Base-by-base conservation (phyloP, 2,888 invertebrate species). In the Cataglyphis albicans region DNA sequence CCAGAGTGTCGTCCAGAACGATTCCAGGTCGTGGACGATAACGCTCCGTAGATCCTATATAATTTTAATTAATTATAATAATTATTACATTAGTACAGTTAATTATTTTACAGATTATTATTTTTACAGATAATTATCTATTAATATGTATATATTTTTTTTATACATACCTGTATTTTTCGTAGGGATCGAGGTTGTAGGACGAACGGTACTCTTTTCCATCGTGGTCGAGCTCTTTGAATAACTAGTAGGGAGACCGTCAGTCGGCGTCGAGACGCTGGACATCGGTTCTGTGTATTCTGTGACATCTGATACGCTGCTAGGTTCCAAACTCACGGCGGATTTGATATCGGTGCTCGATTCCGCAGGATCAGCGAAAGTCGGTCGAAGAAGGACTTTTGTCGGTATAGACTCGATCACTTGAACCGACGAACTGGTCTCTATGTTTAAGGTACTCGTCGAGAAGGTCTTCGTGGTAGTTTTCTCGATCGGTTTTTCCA, bases 21-120 rank as follows among this genome's bases (percentile, higher is more conserved):
- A 98, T 98, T 29, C 98, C 98, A 0, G 98, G 98, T 12, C 98
- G 95, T 0, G 98, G 97, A 38, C 97, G 96, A 93, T 98, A 95
- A 64, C 96, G 88, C 84, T 90, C 91, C 29, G 88, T 89, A 3
- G 88, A 73, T 57, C 74, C 90, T 89, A 81, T 89, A 81, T n/a
- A 48, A n/a, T 48, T 48, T 48, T 7, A 48, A 0, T 48, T n/a
- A 48, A 7, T 48, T 48, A 44, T 1, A 44, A 0, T 6, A 48
- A 48, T 48, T 48, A 48, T 48, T 18, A 48, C 6, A 32, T 41
- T 41, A 10, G 12, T 41, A 10, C 10, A 18, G 18, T 81, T 48
- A 48, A 67, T 29, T 29, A 32, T 29, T 21, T 67, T 29, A 48
- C 6, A 44, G 44, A 44, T 44, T 65, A 25, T 44, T 44, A 25